Evolutionary conservation across 64 coral and sea anemone genomes (phyloP).

Genomic region (Stylophora pistillata): DNA sequence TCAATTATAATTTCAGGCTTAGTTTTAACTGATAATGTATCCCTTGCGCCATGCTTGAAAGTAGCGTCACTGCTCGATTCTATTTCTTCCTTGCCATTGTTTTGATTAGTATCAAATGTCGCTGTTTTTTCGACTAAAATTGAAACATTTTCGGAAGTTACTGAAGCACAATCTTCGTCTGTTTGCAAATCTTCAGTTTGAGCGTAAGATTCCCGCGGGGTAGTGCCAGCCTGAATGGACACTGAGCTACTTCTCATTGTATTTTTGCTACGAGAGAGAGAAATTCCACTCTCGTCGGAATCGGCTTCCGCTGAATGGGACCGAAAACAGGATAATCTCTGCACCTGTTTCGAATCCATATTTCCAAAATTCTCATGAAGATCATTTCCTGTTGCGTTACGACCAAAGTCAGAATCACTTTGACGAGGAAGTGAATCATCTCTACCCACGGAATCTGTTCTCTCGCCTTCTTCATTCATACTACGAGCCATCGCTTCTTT

Average conservation of each 20-base stretch:
- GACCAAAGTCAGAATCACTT: background rate
- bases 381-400: background rate
- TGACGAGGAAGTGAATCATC: background rate
- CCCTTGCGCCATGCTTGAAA: background rate
- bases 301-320: background rate
- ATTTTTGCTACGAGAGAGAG: background rate
- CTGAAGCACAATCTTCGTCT: background rate
- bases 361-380: background rate
- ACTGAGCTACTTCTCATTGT: background rate
- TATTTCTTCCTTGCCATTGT: background rate
- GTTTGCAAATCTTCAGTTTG: background rate
- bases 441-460: background rate
- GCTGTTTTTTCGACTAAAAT: background rate
- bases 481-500: slow-evolving; percentile 1
- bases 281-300: slow-evolving; percentile 12
- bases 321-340: background rate
- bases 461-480: background rate
- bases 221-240: background rate
- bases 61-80: background rate
- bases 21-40: background rate
- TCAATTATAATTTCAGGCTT: background rate
- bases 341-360: background rate
- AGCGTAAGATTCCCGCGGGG: background rate
- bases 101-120: background rate
- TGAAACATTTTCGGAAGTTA: background rate